Percentiles rank a stretch among this genome's conserved stretches.
Evolutionary conservation across 2,888 invertebrate species (phyloP).

Genomic region (Andrena minutula): DNA sequence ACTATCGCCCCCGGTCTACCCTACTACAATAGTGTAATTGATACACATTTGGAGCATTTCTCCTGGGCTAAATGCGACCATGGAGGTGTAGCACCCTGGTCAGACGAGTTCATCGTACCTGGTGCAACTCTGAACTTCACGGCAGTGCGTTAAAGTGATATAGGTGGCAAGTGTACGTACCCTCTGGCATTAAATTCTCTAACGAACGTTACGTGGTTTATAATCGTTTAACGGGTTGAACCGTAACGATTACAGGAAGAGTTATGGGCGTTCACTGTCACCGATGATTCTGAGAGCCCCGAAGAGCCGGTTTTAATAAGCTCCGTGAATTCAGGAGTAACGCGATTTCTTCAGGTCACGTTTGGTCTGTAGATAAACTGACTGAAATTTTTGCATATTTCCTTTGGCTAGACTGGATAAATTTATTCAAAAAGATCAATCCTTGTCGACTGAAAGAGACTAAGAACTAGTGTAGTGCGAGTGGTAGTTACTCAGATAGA

Average conservation of each 20-base stretch:
- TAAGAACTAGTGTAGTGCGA: no score
- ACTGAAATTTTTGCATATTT: neutral
- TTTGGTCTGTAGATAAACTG: neutral
- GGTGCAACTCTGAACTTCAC: constrained; percentile 67
- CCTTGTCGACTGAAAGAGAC: no score
- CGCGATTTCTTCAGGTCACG: neutral
- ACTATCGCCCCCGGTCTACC: no score
- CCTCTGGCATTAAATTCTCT: constrained; percentile 79
- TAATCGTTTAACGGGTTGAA: constrained; percentile 69
- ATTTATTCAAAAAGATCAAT: no score
- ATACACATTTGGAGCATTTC: neutral
- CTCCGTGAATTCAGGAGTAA: neutral
- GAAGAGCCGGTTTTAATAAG: constrained; percentile 10
- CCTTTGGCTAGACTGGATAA: neutral
- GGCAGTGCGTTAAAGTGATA: constrained; percentile 70
- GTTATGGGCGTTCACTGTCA: constrained; percentile 61
- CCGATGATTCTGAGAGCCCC: constrained; percentile 37
- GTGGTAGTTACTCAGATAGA: no score
- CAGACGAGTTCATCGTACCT: constrained; percentile 70
- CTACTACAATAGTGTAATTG: neutral
- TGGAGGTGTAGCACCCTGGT: constrained; percentile 21
- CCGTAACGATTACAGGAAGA: constrained; percentile 68
- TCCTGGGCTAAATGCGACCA: neutral
- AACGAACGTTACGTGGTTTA: constrained; percentile 77
- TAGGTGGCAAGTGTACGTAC: constrained; percentile 65